These are phyloP conservation scores for Parascotia fuliginaria DNA, from an alignment of 2,888 invertebrate species.

Conservation along the genomic window DNA sequence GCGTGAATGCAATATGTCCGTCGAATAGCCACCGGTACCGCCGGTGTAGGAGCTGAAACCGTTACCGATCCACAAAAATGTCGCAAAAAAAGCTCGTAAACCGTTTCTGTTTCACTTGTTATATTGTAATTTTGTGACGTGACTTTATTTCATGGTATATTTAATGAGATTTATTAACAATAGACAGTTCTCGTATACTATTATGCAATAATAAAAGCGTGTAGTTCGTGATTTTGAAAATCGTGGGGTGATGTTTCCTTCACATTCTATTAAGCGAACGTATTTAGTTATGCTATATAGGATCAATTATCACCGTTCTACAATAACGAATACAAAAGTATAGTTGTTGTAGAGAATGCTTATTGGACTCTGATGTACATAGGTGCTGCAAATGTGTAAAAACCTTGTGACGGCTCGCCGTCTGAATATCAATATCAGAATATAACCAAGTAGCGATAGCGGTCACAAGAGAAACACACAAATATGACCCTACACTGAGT, in stretches of 20 bases:
- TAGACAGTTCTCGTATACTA: slow-evolving; percentile 58
- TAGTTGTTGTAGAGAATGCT: slow-evolving; percentile 51
- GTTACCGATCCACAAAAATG: slow-evolving; percentile 76
- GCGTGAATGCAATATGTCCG: slow-evolving; percentile 47
- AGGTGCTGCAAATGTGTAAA: slow-evolving; percentile 68
- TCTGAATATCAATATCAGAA: slow-evolving; percentile 82
- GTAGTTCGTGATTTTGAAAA: slow-evolving; percentile 49
- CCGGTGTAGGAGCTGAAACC: slow-evolving; percentile 65
- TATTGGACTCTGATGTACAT: slow-evolving; percentile 67
- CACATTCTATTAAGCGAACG: not conserved
- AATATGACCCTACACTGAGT: slow-evolving; percentile 76
- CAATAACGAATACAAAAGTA: slow-evolving; percentile 21
- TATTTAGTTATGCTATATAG: not conserved
- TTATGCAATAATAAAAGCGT: slow-evolving; percentile 67
- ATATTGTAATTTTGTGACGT: slow-evolving; percentile 74
- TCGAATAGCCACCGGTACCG: slow-evolving; percentile 37
- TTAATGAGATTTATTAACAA: slow-evolving; percentile 64
- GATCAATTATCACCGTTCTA: slow-evolving; percentile 11
- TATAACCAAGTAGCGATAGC: slow-evolving; percentile 69
- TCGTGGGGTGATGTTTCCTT: slow-evolving; percentile 7
- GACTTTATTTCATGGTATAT: slow-evolving; percentile 74
- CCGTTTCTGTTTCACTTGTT: slow-evolving; percentile 80
- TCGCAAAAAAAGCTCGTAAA: slow-evolving; percentile 71
- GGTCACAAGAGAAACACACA: slow-evolving; percentile 77
- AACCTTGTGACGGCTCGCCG: slow-evolving; percentile 69